Conservation (phyloP, 2,888 invertebrate species). For the Xestia c-nigrum region DNA sequence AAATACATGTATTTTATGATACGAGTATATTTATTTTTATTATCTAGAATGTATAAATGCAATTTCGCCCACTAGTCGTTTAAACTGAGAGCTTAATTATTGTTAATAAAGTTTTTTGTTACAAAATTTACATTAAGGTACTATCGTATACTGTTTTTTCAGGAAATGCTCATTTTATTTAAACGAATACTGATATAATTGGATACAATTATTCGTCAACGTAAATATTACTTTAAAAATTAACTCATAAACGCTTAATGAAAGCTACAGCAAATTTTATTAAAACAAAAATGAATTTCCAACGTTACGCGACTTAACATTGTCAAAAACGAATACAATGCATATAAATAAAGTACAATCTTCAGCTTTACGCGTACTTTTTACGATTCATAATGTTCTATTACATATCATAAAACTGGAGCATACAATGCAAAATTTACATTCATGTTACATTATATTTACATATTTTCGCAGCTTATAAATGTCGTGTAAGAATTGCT, state of each 20-base stretch:
- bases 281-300: constrained; percentile 22
- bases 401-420: constrained; percentile 53
- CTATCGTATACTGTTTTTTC: constrained; percentile 2
- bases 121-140: constrained; percentile 4
- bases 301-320: constrained; percentile 19
- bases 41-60: constrained; percentile 14
- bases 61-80: not conserved
- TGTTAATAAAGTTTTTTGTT: not conserved
- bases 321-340: constrained; percentile 46
- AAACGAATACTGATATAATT: constrained; percentile 6
- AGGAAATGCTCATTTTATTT: not conserved
- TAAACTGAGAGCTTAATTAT: constrained; percentile 8
- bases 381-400: constrained; percentile 57
- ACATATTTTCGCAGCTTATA: constrained; percentile 45
- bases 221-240: constrained; percentile 7
- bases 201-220: not conserved
- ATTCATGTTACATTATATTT: constrained; percentile 39
- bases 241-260: constrained; percentile 5
- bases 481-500: constrained; percentile 25
- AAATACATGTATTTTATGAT: constrained; percentile 2
- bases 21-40: not conserved
- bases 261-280: constrained; percentile 8
- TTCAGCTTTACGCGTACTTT: constrained; percentile 28
- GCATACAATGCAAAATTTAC: constrained; percentile 43
- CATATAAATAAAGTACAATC: constrained; percentile 28